Conservation (phyloP, 2,888 invertebrate genomes). For the Chouioia cunea region DNA sequence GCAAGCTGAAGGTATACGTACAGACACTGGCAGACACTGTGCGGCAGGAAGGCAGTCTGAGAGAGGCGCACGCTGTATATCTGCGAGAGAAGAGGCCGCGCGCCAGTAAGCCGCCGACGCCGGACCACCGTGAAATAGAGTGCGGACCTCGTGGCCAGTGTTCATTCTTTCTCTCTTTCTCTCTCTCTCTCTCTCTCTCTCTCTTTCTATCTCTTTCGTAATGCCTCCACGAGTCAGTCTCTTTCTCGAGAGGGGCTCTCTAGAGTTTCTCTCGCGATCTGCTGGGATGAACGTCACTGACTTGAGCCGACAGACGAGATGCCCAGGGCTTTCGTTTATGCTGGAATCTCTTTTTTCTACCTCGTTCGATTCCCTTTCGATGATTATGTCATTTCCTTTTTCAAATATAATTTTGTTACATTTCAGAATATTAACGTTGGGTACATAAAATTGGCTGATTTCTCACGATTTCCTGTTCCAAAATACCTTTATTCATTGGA, state of each 20-base stretch:
- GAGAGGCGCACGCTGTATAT: constrained; percentile 29
- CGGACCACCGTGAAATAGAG: constrained; percentile 48
- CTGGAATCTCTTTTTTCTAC: constrained; percentile 19
- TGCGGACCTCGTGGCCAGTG: constrained; percentile 36
- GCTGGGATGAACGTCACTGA: constrained; percentile 36
- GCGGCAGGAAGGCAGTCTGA: background rate
- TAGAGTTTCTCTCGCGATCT: constrained; percentile 12
- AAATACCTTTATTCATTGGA: too few relatives aligned
- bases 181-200: background rate
- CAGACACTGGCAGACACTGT: background rate
- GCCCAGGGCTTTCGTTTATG: constrained; percentile 16
- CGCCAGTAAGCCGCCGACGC: constrained; percentile 33
- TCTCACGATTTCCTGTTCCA: background rate
- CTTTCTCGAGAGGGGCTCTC: constrained; percentile 6
- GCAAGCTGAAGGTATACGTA: background rate
- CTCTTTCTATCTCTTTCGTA: constrained; percentile 7
- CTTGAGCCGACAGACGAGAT: constrained; percentile 38
- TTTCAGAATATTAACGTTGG: constrained; percentile 20
- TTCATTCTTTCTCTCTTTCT: background rate
- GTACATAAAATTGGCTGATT: too few relatives aligned
- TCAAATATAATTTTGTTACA: too few relatives aligned
- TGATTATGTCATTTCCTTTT: too few relatives aligned
- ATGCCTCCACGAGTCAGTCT: constrained; percentile 22
- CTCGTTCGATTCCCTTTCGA: too few relatives aligned
- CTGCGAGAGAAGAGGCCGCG: constrained; percentile 19